A percentile compares a stretch with the other conserved stretches of the same genome.
phyloP scores from a whole-genome alignment of 2,888 invertebrate genomes.

The Lasioglossum oenotherae region DNA sequence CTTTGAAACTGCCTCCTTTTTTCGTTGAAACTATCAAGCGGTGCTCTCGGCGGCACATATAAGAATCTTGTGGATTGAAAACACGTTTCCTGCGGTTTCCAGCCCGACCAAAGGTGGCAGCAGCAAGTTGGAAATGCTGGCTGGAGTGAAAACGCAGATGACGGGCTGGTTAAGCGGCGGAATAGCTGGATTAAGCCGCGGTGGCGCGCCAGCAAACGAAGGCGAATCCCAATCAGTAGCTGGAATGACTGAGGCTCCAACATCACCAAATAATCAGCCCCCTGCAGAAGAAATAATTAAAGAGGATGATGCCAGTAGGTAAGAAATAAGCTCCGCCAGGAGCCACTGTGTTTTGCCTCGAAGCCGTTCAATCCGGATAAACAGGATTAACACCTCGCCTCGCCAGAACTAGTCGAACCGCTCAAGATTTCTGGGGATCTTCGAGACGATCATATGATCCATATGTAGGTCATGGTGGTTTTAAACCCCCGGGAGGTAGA shows the following conservation, averaged over 20 bases:
- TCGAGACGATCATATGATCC: background rate
- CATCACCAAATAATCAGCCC: conserved; percentile 82
- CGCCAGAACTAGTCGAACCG: background rate
- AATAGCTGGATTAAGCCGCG: conserved; percentile 89
- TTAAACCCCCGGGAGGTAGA: background rate
- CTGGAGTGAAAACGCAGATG: conserved; percentile 94
- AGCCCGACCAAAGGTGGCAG: conserved; percentile 59
- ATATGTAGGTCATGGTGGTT: background rate
- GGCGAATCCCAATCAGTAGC: conserved; percentile 84
- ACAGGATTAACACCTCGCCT: background rate
- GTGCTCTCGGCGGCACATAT: too few relatives aligned
- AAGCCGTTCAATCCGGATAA: background rate
- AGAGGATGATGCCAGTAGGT: conserved; percentile 93
- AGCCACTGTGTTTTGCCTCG: background rate
- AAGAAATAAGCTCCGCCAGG: conserved; percentile 53
- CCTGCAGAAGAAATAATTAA: conserved; percentile 83
- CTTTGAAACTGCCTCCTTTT: background rate
- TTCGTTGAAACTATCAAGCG: background rate
- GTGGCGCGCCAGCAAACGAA: conserved; percentile 83
- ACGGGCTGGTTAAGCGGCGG: conserved; percentile 93
- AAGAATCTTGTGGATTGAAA: conserved; percentile 19
- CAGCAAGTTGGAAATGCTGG: conserved; percentile 92
- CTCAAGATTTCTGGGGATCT: background rate
- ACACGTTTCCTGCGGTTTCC: background rate
- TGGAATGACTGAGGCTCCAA: conserved; percentile 79